Base-by-base conservation (phyloP, 2,797 vertebrate genomes). In the Distichodus sexfasciatus region DNA sequence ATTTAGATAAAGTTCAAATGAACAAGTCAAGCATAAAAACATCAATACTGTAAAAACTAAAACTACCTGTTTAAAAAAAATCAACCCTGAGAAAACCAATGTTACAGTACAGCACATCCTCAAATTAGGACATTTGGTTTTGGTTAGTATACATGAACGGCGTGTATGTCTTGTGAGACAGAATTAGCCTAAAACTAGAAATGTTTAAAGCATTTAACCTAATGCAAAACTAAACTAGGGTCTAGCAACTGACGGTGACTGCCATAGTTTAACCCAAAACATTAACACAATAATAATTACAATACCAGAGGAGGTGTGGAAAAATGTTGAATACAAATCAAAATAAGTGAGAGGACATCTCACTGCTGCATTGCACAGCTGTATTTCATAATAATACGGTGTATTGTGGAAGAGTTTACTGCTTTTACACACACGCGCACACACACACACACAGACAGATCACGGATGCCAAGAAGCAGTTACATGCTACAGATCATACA, bases 151-250 rank as follows among this genome's bases (percentile, higher is more conserved):
- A 53, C 38, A 12, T 46, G 55, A 71, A 19, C 28, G 57, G n/a
- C n/a, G n/a, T n/a, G 40, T 55, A 55, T 14, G 41, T 24, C 6
- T 10, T 46, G 17, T 19, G 62, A 58, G 38, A 55, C 31, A 41
- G 17, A 51, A 46, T 35, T 15, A 14, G 44, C 17, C 33, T 48
- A 21, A 48, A 60, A 19, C 57, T 17, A 23, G n/a, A 55, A 35
- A 24, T 12, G 28, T 48, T 64, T 59, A 60, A n/a, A 41, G 35
- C 41, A 50, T 31, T 15, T 55, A 12, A 57, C 57, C 48, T 31
- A 63, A 58, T 76, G 33, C 51, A 48, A 69, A 72, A 63, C 40
- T 21, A 69, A 40, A 61, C n/a, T 40, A 72, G 31, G 46, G 36
- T 21, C 54, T 15, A 61, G 29, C 26, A 51, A 40, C 66, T 7